phyloP scores from a whole-genome alignment of 2,888 invertebrate genomes.

The Julus scanicus region DNA sequence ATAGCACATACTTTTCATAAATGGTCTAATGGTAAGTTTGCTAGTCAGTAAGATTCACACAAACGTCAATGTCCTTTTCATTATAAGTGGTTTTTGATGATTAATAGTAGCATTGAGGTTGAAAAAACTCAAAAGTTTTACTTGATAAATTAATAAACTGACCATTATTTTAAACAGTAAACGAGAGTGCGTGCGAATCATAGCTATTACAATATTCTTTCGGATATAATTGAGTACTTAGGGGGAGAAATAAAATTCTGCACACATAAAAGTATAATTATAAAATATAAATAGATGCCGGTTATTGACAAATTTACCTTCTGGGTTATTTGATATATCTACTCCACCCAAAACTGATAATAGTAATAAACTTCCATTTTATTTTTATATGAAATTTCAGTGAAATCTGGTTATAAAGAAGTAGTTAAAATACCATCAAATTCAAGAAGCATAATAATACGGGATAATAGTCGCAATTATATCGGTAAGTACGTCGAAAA shows the following conservation, averaged over 20 bases:
- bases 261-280: not conserved
- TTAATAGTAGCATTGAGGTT: slow-evolving; percentile 4
- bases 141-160: not conserved
- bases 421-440: slow-evolving; percentile 64
- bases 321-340: not conserved
- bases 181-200: not conserved
- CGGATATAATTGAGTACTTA: not conserved
- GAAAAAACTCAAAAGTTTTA: not conserved
- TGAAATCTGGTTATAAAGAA: slow-evolving; percentile 64
- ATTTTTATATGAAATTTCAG: not conserved
- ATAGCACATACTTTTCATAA: slow-evolving; percentile 64
- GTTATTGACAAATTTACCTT: not conserved
- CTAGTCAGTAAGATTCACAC: slow-evolving; percentile 58
- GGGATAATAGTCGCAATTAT: slow-evolving; percentile 65
- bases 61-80: not conserved
- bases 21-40: slow-evolving; percentile 53
- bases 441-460: slow-evolving; percentile 66
- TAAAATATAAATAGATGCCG: slow-evolving; percentile 1
- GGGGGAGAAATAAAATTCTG: not conserved
- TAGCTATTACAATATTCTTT: not conserved
- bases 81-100: slow-evolving; percentile 53
- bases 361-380: not conserved
- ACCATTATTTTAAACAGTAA: not conserved
- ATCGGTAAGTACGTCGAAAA: slow-evolving; percentile 63
- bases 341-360: slow-evolving; percentile 35